phyloP scores from a whole-genome alignment of 2,113 vertebrate species.

The Mobula hypostoma region DNA sequence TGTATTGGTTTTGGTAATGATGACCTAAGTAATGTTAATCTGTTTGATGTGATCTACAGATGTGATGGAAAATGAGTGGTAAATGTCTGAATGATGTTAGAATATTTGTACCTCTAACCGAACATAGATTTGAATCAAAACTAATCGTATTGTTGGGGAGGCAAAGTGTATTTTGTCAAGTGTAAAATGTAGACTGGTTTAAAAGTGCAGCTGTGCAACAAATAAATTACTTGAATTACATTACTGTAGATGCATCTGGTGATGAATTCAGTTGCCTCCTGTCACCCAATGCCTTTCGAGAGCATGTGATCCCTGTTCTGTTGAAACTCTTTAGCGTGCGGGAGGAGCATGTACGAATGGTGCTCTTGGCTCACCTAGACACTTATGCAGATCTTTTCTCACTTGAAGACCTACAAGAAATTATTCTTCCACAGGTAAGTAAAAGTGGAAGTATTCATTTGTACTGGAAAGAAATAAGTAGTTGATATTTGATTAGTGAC shows the following conservation, averaged over 20 bases:
- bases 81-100: too few species aligned
- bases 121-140: not conserved
- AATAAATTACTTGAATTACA: not conserved
- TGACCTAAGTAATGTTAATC: too few species aligned
- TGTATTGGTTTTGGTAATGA: too few species aligned
- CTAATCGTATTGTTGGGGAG: not conserved
- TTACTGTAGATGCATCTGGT: slow-evolving; percentile 56
- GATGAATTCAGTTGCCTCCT: slow-evolving; percentile 71
- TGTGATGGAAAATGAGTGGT: too few species aligned
- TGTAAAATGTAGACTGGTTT: not conserved
- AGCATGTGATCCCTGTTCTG: slow-evolving; percentile 78
- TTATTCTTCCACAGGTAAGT: slow-evolving; percentile 86
- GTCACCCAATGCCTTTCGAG: slow-evolving; percentile 72
- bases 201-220: not conserved
- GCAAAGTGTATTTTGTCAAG: not conserved
- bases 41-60: too few species aligned
- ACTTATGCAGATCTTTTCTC: slow-evolving; percentile 80
- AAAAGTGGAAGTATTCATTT: fast-evolving
- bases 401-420: slow-evolving; percentile 77
- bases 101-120: too few species aligned
- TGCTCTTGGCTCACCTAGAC: slow-evolving; percentile 80
- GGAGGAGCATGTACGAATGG: slow-evolving; percentile 83
- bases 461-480: not conserved
- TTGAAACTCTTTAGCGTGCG: slow-evolving; percentile 84
- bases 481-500: not conserved